Percentiles rank a stretch among this genome's conserved stretches.
Conservation (phyloP, 1,140 invertebrate species). For the Aplysia californica region DNA sequence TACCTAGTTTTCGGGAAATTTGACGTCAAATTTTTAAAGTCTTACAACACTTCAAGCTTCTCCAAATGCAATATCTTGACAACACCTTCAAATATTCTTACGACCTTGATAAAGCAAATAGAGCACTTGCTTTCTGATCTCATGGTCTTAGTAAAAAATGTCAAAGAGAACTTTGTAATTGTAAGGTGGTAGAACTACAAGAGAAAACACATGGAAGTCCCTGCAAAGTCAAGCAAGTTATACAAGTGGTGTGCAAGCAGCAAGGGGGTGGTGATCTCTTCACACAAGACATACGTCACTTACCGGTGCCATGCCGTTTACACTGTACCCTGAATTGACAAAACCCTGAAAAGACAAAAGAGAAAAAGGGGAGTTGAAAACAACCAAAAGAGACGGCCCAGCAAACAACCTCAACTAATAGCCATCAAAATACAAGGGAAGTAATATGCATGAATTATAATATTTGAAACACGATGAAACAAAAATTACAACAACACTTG, state of each 20-base stretch:
- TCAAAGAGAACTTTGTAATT: not conserved
- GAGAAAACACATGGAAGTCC: not conserved
- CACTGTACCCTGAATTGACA: constrained; percentile 96
- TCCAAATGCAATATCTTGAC: too few relatives aligned
- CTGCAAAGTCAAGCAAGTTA: not conserved
- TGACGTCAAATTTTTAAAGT: too few relatives aligned
- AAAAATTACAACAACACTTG: not conserved
- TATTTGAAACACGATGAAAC: not conserved
- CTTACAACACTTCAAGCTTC: too few relatives aligned
- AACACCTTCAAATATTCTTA: too few relatives aligned
- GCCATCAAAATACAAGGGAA: not conserved
- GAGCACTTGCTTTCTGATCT: not conserved
- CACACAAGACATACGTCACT: constrained; percentile 68
- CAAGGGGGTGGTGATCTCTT: not conserved
- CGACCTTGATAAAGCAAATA: not conserved
- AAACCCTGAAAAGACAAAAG: constrained; percentile 80
- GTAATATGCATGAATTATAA: not conserved
- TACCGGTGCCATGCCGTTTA: constrained; percentile 95
- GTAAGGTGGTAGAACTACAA: not conserved
- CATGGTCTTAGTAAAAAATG: not conserved
- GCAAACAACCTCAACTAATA: too few relatives aligned
- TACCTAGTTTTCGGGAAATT: too few relatives aligned
- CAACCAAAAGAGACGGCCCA: too few relatives aligned
- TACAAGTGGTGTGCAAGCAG: not conserved
- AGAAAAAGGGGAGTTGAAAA: constrained; percentile 28